Evolutionary conservation across 2,888 invertebrate genomes (phyloP).

Genomic region (Agrotis clavis): DNA sequence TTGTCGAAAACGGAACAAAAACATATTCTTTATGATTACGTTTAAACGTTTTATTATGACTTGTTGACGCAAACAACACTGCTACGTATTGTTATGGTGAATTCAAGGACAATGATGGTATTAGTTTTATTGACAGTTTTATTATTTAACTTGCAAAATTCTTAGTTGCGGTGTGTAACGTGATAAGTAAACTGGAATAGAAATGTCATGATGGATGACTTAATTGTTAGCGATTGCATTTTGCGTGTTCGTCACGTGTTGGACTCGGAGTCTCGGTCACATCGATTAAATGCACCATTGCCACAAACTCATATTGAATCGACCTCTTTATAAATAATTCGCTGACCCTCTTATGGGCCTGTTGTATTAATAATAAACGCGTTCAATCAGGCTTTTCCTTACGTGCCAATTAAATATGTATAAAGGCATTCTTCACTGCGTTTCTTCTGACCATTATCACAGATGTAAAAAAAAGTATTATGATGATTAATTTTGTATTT

Average conservation of each 20-base stretch:
- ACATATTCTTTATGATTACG: constrained; percentile 5
- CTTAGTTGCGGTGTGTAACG: not conserved
- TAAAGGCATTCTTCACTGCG: constrained; percentile 55
- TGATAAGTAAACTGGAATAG: constrained; percentile 11
- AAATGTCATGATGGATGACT: constrained; percentile 17
- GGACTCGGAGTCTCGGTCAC: constrained; percentile 67
- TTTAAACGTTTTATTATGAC: constrained; percentile 13
- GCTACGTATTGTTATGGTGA: constrained; percentile 12
- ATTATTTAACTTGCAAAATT: not conserved
- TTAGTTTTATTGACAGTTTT: constrained; percentile 18
- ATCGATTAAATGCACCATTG: constrained; percentile 80
- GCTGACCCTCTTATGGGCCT: constrained; percentile 81
- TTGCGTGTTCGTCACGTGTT: constrained; percentile 32
- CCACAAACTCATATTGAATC: constrained; percentile 79
- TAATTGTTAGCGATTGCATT: constrained; percentile 9
- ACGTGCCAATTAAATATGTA: constrained; percentile 84
- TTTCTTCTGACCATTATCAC: constrained; percentile 49
- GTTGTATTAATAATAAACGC: constrained; percentile 84
- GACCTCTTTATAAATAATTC: constrained; percentile 82
- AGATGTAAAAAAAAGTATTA: too few species aligned
- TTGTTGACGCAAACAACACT: constrained; percentile 15
- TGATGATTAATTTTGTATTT: constrained; percentile 61
- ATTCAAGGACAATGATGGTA: constrained; percentile 32
- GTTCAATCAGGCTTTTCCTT: constrained; percentile 81
- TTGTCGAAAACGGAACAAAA: constrained; percentile 8